Evolutionary conservation across 2,113 vertebrate genomes (phyloP), one percentile per base, ranked within the genome.

Genomic region (Thamnophis sirtalis): DNA sequence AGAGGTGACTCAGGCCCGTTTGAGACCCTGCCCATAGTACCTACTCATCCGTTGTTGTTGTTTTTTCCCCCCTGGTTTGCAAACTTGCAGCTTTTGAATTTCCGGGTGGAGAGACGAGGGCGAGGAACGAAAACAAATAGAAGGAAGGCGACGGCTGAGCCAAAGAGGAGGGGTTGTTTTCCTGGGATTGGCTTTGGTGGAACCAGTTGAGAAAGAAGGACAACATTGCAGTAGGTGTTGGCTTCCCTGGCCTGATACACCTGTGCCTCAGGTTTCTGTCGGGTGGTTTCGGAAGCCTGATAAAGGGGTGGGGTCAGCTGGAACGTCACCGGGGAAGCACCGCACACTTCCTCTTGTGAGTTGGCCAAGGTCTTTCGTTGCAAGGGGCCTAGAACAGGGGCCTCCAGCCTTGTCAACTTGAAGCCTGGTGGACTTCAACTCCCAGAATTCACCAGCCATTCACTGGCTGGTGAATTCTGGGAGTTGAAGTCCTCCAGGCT

Each of bases 311-410:
- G 0, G 86, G 92, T 48, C 93, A 24, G 24, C 28, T 28, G 19
- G 22, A 13, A 90, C 88, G 17, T 19, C 56, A 0, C 4, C 49
- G 91, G 17, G 22, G 51, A 63, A 17, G 9, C 9, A 4, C n/a
- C 19, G 0, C 63, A 49, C 55, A 0, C 92, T 90, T 89, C 49
- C 19, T 89, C 1, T 55, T 11, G 1, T 84, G 33, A 10, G 24
- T 38, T 10, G 54, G 5, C 3, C 2, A 0, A 0, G 48, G 56
- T 9, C 28, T 24, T 17, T 10, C 56, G 9, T 58, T 58, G 2
- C 3, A 10, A 90, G 13, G 43, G 43, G 43, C 43, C 43, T 43
- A 43, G 43, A 43, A 43, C 43, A 43, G 43, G 43, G 43, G 43
- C 3, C 43, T 43, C 43, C 43, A 43, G 3, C 3, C 43, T 1